Evolutionary conservation across 2,888 invertebrate genomes (phyloP).

Genomic region (Nemotelus nigrinus): DNA sequence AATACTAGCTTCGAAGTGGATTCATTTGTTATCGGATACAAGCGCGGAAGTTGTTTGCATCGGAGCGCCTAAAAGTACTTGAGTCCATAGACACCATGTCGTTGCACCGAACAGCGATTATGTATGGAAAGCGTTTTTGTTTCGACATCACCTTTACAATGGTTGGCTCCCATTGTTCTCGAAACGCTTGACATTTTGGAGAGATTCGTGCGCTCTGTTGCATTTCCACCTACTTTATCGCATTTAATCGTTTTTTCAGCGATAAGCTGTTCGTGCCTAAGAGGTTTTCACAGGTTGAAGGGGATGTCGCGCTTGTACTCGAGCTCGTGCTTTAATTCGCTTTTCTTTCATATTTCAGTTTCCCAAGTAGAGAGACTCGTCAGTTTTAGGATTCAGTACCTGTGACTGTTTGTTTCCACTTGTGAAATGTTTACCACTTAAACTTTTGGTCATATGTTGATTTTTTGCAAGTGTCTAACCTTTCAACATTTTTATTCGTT

Average conservation of each 20-base stretch:
- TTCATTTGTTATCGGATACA: constrained; percentile 10
- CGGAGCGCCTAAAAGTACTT: not conserved
- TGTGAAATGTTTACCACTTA: too few relatives aligned
- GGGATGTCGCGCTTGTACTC: not conserved
- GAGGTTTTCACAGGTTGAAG: constrained; percentile 13
- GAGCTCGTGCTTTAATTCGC: not conserved
- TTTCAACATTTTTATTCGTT: too few relatives aligned
- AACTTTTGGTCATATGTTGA: too few relatives aligned
- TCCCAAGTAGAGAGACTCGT: too few relatives aligned
- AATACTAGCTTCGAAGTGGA: constrained; percentile 10
- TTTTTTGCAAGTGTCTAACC: too few relatives aligned
- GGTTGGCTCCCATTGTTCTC: not conserved
- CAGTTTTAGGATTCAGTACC: too few relatives aligned
- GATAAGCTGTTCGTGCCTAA: constrained; percentile 28
- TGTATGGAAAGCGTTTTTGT: not conserved
- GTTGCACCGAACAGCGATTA: not conserved
- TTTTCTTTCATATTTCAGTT: not conserved
- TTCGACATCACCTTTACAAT: not conserved
- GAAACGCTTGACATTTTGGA: constrained; percentile 26
- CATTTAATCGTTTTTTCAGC: constrained; percentile 2
- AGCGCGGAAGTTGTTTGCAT: not conserved
- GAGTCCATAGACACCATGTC: not conserved
- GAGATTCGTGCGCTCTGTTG: constrained; percentile 5
- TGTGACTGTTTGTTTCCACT: too few relatives aligned
- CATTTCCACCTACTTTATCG: constrained; percentile 13